Evolutionary conservation across 2,888 invertebrate genomes (phyloP), one percentile per base, ranked within the genome.

Genomic region (Stenurella melanura): DNA sequence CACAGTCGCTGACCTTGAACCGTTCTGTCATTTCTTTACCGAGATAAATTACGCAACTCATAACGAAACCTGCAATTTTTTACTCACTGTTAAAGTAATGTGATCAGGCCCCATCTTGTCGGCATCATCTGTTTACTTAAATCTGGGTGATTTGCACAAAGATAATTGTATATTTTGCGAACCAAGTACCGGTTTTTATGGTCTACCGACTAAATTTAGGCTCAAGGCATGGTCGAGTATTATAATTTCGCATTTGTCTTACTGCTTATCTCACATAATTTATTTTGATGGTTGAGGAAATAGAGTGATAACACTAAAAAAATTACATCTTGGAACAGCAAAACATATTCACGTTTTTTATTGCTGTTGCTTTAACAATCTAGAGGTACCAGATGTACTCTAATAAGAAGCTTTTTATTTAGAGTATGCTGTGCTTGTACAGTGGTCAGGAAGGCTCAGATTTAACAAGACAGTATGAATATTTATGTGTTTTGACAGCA

Each of bases 151-250:
- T 76, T 61, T 73, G 76, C 73, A 60, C 58, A 61, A 72, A 76
- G 76, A 76, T 76, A 76, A 76, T 73, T 76, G 73, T 69, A 73
- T 68, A 73, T 76, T 76, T 73, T 68, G 68, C 73, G 68, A 70
- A 64, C 63, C 70, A 58, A 61, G 60, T 58, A 42, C 60, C 70
- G 61, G 70, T 70, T 70, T 70, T 70, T 70, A 70, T 60, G 70
- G 70, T 58, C 30, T 60, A 58, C 42, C n/a, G 60, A 61, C 60
- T 58, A 60, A 57, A 70, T 70, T 70, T 60, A 70, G 70, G 56
- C 60, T 42, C 17, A 21, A 21, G 70, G 70, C 70, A 60, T 34
- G 42, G 34, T 34, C 18, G 38, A 58, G 57, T 38, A 69, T 69
- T 69, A 60, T 58, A 70, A 70, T 70, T 60, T 60, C 60, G 60